Evolutionary conservation across 1,140 invertebrate species (phyloP).

Genomic region (Magallana ariakensis): DNA sequence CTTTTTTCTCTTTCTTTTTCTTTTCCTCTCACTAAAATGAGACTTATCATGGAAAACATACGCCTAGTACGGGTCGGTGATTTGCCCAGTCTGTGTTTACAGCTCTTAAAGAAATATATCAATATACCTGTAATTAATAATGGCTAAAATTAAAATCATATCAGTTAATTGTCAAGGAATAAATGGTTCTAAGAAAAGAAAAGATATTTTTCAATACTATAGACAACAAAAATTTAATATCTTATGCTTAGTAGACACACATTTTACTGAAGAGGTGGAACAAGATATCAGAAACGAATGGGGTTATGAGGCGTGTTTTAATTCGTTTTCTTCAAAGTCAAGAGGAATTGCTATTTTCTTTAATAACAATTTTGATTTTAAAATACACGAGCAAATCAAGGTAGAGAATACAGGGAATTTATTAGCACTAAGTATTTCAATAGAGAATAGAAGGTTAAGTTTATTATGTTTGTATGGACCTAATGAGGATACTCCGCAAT

Average conservation of each 20-base stretch:
- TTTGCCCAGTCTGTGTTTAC: background rate
- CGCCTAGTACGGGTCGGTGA: background rate
- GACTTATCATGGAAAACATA: background rate
- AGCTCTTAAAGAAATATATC: background rate
- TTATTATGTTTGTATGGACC: slow-evolving; percentile 36
- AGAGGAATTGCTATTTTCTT: slow-evolving; percentile 41
- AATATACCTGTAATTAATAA: background rate
- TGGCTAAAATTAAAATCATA: slow-evolving; percentile 15
- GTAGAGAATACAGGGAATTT: background rate
- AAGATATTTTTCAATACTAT: slow-evolving; percentile 34
- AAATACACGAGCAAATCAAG: background rate
- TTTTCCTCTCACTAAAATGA: background rate
- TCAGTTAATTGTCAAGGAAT: slow-evolving; percentile 31
- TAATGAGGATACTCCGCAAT: slow-evolving; percentile 11
- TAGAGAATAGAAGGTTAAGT: slow-evolving; percentile 10
- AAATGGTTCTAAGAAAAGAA: slow-evolving; percentile 35
- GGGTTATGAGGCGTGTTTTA: slow-evolving; percentile 31
- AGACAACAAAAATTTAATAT: slow-evolving; percentile 41
- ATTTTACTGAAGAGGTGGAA: slow-evolving; percentile 45
- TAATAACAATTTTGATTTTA: slow-evolving; percentile 37
- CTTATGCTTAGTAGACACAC: slow-evolving; percentile 42
- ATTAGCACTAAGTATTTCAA: slow-evolving; percentile 23
- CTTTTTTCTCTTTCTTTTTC: background rate
- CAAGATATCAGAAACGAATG: background rate
- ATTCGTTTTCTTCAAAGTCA: background rate